Conservation (phyloP, 2,797 vertebrate genomes). For the Poeciliopsis paucimaculata region DNA sequence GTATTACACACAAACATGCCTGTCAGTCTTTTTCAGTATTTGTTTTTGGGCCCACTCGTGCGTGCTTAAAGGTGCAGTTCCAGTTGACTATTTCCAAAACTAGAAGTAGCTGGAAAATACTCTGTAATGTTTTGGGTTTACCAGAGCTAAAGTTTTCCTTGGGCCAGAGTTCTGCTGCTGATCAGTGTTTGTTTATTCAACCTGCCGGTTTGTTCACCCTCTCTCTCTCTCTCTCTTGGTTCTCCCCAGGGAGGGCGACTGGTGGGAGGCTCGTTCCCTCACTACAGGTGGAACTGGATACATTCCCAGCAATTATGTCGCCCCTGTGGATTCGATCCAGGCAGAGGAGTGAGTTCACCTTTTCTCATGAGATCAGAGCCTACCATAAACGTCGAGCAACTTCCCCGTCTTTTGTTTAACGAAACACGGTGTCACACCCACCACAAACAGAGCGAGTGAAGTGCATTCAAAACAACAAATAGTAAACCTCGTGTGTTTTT, state of each 20-base stretch:
- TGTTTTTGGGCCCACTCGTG: neutral
- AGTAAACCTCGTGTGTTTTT: neutral
- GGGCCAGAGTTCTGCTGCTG: conserved; percentile 23
- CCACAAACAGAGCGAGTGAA: neutral
- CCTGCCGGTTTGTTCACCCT: conserved; percentile 24
- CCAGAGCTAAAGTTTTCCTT: conserved; percentile 10
- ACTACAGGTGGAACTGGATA: conserved; percentile 97
- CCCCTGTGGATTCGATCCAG: conserved; percentile 98
- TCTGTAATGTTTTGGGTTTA: conserved; percentile 15
- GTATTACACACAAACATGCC: neutral
- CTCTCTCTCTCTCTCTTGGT: conserved; percentile 5
- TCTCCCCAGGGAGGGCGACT: conserved; percentile 93
- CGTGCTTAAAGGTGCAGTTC: neutral
- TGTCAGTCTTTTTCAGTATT: neutral
- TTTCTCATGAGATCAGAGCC: neutral
- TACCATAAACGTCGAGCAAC: conserved; percentile 47
- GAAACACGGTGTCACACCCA: neutral
- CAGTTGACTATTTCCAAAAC: neutral
- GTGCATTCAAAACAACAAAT: conserved; percentile 4
- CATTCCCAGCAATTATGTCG: conserved; percentile 99
- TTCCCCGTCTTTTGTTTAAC: conserved; percentile 24
- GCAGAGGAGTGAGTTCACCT: conserved; percentile 93
- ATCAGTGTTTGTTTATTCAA: conserved; percentile 35
- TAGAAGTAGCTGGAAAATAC: neutral
- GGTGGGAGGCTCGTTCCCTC: conserved; percentile 99